A percentile compares a stretch with the other conserved stretches of the same genome.
phyloP scores from a whole-genome alignment of 2,113 vertebrate genomes.

The Blennius ocellaris region DNA sequence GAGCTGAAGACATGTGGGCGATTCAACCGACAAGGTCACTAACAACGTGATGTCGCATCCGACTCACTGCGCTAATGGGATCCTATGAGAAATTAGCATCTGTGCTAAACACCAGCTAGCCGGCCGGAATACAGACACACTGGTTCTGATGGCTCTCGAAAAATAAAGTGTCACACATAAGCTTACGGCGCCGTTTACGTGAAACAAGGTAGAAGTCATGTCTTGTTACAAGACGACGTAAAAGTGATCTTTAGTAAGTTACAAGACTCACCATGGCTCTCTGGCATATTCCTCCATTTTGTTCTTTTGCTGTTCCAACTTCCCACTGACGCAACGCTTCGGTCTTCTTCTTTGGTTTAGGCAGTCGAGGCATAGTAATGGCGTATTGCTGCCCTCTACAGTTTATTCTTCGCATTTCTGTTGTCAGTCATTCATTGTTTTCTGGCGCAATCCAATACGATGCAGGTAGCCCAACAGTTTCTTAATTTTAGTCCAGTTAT shows the following conservation, averaged over 20 bases:
- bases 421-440: too few species aligned
- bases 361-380: too few species aligned
- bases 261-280: slow-evolving; percentile 90
- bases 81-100: slow-evolving; percentile 43
- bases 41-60: slow-evolving; percentile 71
- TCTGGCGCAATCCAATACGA: too few species aligned
- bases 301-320: slow-evolving; percentile 70
- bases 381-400: too few species aligned
- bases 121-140: not conserved
- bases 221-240: accelerated
- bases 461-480: too few species aligned
- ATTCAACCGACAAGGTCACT: slow-evolving; percentile 72
- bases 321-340: slow-evolving; percentile 58
- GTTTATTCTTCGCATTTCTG: too few species aligned
- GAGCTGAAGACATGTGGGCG: not conserved
- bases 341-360: not conserved
- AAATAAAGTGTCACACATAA: not conserved
- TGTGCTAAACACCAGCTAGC: slow-evolving; percentile 45
- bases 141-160: not conserved
- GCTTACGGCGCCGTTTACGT: accelerated
- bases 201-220: accelerated
- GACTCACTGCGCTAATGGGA: not conserved
- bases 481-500: too few species aligned
- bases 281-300: slow-evolving; percentile 98
- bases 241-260: not conserved